Conservation (phyloP, 2,888 invertebrate genomes). For the Eudemis profundana region DNA sequence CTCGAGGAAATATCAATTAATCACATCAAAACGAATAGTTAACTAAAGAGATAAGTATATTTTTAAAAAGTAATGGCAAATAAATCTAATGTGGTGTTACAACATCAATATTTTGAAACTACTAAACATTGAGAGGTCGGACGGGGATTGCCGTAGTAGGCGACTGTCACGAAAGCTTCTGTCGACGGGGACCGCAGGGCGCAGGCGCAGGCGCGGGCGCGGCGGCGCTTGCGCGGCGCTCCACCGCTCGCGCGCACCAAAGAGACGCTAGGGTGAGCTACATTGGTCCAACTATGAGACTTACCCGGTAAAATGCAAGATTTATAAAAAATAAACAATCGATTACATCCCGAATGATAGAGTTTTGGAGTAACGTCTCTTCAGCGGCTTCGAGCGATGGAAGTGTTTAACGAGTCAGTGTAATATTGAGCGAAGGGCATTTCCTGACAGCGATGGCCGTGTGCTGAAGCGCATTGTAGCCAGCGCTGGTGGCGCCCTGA, state of each 20-base stretch:
- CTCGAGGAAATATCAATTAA: conserved; percentile 41
- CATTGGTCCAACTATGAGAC: conserved; percentile 7
- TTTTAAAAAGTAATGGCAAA: conserved; percentile 62
- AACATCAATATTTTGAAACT: conserved; percentile 68
- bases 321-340: conserved; percentile 1
- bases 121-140: conserved; percentile 66
- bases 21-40: conserved; percentile 49
- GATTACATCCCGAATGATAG: background rate
- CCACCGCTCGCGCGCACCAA: conserved; percentile 34
- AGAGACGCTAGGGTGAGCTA: conserved; percentile 25
- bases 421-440: conserved; percentile 91
- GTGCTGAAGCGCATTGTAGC: conserved; percentile 81
- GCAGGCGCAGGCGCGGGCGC: conserved; percentile 35
- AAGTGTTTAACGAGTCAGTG: conserved; percentile 84
- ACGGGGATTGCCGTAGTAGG: conserved; percentile 59
- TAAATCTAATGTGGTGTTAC: conserved; percentile 61
- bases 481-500: conserved; percentile 81
- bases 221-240: conserved; percentile 21
- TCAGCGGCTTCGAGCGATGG: conserved; percentile 34
- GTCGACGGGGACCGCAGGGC: conserved; percentile 41
- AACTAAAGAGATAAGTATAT: conserved; percentile 52
- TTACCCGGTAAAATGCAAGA: background rate
- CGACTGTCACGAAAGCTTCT: conserved; percentile 45
- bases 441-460: conserved; percentile 88
- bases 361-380: conserved; percentile 32